Base-by-base conservation (phyloP, 2,888 invertebrate genomes). In the Erebia palarica region DNA sequence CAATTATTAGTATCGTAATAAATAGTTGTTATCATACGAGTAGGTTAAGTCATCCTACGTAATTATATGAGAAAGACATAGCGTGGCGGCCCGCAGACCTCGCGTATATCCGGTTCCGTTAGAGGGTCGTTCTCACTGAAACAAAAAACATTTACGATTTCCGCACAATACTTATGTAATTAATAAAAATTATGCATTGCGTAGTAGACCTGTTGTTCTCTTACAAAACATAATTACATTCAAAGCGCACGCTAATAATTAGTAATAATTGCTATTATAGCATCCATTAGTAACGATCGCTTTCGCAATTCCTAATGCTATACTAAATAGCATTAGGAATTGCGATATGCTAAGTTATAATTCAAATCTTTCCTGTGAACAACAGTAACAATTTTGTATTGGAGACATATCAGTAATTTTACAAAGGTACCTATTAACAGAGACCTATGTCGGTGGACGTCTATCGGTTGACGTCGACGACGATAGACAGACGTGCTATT, bases 111-210 rank as follows among this genome's bases (percentile, higher is more conserved):
- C 92, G 92, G 88, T 85, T 89, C 83, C 84, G 84, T 76, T 77
- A 79, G 87, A 89, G 88, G 89, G 89, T 86, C 89, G 86, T 90
- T 91, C 91, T 88, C 88, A 89, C 88, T 86, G 76, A 80, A 84
- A 86, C 84, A 87, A 86, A 81, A 86, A 86, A 82, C 86, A 86
- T 88, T 84, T 84, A 80, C 85, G 80, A 84, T 85, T 89, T 89
- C 89, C 87, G 85, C 82, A 86, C 77, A 75, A 77, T 80, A 84
- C 82, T 84, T 82, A 80, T 74, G 78, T 84, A 85, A 85, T 78
- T 76, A 77, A 64, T 69, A 71, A 73, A 70, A 73, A 73, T 68
- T 65, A 73, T 68, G 63, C 55, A 70, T 75, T 73, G 73, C 73
- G 73, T 65, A 69, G 63, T 64, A 47, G 64, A 70, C 67, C 68